These are phyloP conservation scores for Rynchops niger DNA, from an alignment of 2,113 vertebrate species.

Conservation along the genomic window DNA sequence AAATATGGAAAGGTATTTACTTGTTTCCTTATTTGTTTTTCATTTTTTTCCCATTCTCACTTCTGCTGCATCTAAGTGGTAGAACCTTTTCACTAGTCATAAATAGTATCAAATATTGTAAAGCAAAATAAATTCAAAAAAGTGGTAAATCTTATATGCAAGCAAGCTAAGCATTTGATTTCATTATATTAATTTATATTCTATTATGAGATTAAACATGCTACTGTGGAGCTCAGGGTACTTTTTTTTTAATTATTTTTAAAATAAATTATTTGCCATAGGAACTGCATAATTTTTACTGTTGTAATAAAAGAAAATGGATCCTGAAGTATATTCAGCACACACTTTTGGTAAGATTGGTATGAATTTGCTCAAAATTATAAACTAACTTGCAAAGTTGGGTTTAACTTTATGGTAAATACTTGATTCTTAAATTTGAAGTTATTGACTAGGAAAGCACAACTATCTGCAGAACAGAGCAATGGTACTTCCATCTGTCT, in stretches of 20 bases:
- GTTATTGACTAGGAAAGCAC: background rate
- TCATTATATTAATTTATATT: background rate
- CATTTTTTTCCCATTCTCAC: fast-evolving
- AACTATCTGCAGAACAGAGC: background rate
- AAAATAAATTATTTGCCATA: background rate
- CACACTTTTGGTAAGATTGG: background rate
- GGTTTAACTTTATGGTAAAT: background rate
- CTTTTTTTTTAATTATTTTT: background rate
- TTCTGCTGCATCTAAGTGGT: background rate
- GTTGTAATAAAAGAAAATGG: background rate
- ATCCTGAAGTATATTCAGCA: background rate
- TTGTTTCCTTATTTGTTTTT: background rate
- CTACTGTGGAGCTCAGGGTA: background rate
- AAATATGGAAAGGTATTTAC: background rate
- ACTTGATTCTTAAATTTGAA: background rate
- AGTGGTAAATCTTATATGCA: background rate
- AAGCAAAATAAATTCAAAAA: background rate
- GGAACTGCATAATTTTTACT: background rate
- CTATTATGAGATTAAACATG: background rate
- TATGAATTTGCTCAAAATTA: background rate
- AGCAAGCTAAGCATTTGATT: background rate
- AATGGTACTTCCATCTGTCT: background rate
- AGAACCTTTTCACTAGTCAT: background rate
- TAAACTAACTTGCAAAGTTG: background rate
- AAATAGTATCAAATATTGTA: background rate